Percentiles rank a stretch among this genome's conserved stretches.
Conservation (phyloP, 2,113 vertebrate genomes). For the Amphiprion ocellaris region DNA sequence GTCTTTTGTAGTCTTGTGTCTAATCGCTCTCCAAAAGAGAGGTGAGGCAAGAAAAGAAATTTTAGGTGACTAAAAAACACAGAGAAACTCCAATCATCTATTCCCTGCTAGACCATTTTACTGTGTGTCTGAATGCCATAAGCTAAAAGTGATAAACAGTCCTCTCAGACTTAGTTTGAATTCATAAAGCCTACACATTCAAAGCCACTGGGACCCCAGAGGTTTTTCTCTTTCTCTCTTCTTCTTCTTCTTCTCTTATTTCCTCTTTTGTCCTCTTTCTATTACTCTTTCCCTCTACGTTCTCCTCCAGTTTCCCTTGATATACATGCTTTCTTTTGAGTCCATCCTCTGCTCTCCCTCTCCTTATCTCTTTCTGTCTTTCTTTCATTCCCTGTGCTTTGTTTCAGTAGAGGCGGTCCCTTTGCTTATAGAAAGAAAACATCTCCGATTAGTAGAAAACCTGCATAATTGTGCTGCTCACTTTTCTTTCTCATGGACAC, state of each 20-base stretch:
- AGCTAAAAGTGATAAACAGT: slow-evolving; percentile 17
- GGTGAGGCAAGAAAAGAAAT: neutral
- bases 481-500: slow-evolving; percentile 37
- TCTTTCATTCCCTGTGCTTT: slow-evolving; percentile 30
- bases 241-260: slow-evolving; percentile 41
- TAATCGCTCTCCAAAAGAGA: neutral
- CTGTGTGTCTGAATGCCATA: neutral
- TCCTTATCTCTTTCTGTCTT: slow-evolving; percentile 1
- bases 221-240: slow-evolving; percentile 28
- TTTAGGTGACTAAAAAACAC: neutral
- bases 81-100: neutral
- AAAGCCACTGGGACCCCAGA: slow-evolving; percentile 27
- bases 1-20: slow-evolving; percentile 1
- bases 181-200: slow-evolving; percentile 46
- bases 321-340: slow-evolving; percentile 44
- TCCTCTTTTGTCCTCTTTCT: slow-evolving; percentile 56
- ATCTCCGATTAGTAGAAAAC: slow-evolving; percentile 35
- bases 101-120: neutral
- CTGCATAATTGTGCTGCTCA: slow-evolving; percentile 44
- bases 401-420: slow-evolving; percentile 29
- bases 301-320: slow-evolving; percentile 60
- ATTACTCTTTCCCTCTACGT: slow-evolving; percentile 38
- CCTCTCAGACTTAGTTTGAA: slow-evolving; percentile 26
- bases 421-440: slow-evolving; percentile 21
- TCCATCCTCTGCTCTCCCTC: slow-evolving; percentile 12